These are phyloP conservation scores for Crambe crambe DNA, from an alignment of 37 sponge, comb jelly and placozoan genomes.

Conservation along the genomic window DNA sequence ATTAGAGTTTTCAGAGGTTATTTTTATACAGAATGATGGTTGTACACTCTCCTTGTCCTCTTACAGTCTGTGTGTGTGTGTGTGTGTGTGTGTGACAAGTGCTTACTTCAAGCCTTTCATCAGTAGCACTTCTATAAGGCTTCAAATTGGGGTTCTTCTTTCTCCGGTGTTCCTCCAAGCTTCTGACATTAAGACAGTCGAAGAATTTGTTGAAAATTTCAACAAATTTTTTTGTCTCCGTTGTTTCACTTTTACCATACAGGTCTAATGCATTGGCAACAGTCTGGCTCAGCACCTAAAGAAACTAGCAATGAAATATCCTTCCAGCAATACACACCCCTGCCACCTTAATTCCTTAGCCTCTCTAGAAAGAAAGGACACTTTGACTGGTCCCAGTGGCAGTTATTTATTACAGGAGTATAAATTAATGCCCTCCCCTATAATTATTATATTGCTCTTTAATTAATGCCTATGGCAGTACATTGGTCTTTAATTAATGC, in stretches of 20 bases:
- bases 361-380: neutral
- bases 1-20: no score
- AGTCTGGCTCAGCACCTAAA: slow-evolving; percentile 40
- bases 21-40: no score
- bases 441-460: no score
- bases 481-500: no score
- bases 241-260: slow-evolving; percentile 16
- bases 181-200: slow-evolving; percentile 58
- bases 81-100: neutral
- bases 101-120: slow-evolving; percentile 39
- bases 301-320: neutral
- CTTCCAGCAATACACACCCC: no score
- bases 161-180: neutral
- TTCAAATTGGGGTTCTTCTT: slow-evolving; percentile 40
- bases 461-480: no score
- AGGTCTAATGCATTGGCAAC: slow-evolving; percentile 41
- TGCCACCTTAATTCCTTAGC: no score
- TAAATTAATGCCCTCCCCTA: no score
- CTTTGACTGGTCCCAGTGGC: neutral
- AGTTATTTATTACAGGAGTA: neutral
- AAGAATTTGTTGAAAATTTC: slow-evolving; percentile 29
- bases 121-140: slow-evolving; percentile 36
- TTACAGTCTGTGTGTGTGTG: neutral
- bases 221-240: slow-evolving; percentile 20
- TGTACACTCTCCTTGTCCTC: no score